Conservation (phyloP, 35 echinoderm and acorn worm genomes). For the Eucidaris tribuloides region DNA sequence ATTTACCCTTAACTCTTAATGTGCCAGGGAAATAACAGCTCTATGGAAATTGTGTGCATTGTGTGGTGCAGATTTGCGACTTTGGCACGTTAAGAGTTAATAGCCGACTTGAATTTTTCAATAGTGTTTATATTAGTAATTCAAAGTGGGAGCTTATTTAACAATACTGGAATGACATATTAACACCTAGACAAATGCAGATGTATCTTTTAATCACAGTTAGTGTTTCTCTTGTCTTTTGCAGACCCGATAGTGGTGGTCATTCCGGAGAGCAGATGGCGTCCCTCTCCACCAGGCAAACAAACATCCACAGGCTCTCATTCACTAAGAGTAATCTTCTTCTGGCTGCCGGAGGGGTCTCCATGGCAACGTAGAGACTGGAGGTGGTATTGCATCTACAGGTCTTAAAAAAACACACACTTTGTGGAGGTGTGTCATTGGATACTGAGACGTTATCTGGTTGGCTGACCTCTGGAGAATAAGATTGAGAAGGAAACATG, state of each 20-base stretch:
- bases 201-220: not conserved
- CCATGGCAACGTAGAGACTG: constrained; percentile 26
- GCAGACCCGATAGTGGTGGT: constrained; percentile 49
- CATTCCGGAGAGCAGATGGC: constrained; percentile 56
- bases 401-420: no score
- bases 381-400: no score
- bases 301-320: constrained; percentile 48
- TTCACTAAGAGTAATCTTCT: constrained; percentile 65
- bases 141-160: not conserved
- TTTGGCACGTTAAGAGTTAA: no score
- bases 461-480: no score
- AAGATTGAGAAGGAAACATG: no score
- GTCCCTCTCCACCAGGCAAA: constrained; percentile 61
- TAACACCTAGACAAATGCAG: not conserved
- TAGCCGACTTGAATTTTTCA: no score
- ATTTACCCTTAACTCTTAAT: no score
- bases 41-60: no score
- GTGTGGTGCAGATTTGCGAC: no score
- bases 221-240: not conserved
- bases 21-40: no score
- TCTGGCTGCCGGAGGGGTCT: constrained; percentile 42
- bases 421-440: no score
- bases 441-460: no score
- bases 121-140: not conserved
- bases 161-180: not conserved